Conservation (phyloP, 2,797 vertebrate genomes). For the Ctenosaura bakeri region DNA sequence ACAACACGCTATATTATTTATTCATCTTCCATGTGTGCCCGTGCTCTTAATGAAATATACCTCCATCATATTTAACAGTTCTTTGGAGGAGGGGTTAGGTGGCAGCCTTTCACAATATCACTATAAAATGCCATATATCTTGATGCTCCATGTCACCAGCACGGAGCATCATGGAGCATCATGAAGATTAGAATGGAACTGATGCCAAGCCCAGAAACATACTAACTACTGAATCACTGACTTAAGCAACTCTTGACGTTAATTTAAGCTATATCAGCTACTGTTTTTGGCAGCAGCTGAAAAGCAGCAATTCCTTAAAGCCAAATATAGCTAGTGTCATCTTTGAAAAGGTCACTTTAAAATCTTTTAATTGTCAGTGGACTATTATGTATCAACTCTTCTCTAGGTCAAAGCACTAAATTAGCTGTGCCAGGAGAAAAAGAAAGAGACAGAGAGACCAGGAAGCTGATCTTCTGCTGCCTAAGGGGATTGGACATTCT, state of each 20-base stretch:
- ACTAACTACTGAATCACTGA: slow-evolving; percentile 19
- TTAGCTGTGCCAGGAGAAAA: slow-evolving; percentile 1
- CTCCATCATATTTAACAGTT: background rate
- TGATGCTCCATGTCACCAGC: background rate
- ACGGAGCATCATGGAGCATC: background rate
- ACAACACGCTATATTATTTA: background rate
- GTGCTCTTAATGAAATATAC: background rate
- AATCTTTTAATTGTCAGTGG: slow-evolving; percentile 32
- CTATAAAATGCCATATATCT: background rate
- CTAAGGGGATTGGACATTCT: background rate
- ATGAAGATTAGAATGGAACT: background rate
- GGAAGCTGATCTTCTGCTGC: background rate
- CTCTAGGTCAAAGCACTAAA: slow-evolving; percentile 35
- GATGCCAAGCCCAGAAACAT: slow-evolving; percentile 26
- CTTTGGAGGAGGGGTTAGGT: background rate
- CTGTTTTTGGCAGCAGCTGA: slow-evolving; percentile 18
- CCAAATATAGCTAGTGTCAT: fast-evolving
- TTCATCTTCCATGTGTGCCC: slow-evolving; percentile 16
- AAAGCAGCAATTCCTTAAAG: slow-evolving; percentile 25
- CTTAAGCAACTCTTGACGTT: slow-evolving; percentile 28
- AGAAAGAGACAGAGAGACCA: background rate
- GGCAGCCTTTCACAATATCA: slow-evolving; percentile 13
- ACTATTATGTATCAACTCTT: slow-evolving; percentile 16
- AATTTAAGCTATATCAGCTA: slow-evolving; percentile 41
- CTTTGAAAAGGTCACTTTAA: slow-evolving; percentile 17